Base-by-base conservation (phyloP, 2,888 invertebrate species). In the Andrena hattorfiana region DNA sequence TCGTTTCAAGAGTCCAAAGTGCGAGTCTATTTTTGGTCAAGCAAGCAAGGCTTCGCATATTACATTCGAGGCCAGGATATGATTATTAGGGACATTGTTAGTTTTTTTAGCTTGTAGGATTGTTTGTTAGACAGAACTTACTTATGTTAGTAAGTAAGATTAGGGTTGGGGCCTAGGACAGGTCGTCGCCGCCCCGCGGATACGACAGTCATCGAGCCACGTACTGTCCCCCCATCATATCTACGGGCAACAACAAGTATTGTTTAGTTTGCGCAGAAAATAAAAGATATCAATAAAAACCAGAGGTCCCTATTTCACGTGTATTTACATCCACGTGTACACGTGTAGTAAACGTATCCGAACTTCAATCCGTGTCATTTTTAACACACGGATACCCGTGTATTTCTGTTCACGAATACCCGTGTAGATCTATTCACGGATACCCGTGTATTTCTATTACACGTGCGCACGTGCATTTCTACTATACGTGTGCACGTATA, bases 121-220 rank as follows among this genome's bases (percentile, higher is more conserved):
- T 92, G 92, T 92, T 93, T 93, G 94, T 94, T 94, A 94, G 94
- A 93, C 90, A 94, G 93, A 93, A 94, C 94, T 94, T 94, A 94
- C 94, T 94, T 94, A 94, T 94, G 94, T 94, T 94, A 94, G 94
- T 94, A 94, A 94, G 94, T 94, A 94, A 94, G 92, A 94, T 93
- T 93, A 93, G 92, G 94, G 93, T 93, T 93, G 94, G 93, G 94
- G 94, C 94, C 94, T 94, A 94, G 94, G 94, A 94, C 94, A 94
- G 94, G 94, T 94, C 94, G 94, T 95, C 95, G 94, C 94, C 94
- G 95, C 95, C 95, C 95, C 94, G 95, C 94, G 95, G 95, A 95
- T 95, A 95, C 95, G 95, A 95, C 95, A 95, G 95, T 95, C 95
- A 95, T 95, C 95, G 95, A 93, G 94, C 94, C 94, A 94, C 94